phyloP scores from a whole-genome alignment of 92 coral and sea anemone genomes.

The Montipora capitata region DNA sequence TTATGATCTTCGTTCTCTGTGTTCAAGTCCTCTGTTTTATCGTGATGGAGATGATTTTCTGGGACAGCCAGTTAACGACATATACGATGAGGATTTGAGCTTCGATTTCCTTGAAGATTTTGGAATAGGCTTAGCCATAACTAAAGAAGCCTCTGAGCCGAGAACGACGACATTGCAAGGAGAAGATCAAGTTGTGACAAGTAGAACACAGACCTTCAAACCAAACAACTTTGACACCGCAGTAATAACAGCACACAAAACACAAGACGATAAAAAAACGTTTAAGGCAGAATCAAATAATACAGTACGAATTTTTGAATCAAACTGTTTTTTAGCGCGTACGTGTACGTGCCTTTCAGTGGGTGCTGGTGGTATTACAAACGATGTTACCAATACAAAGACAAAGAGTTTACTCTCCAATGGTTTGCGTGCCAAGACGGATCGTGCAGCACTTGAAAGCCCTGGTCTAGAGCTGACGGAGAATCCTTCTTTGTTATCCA shows the following conservation, averaged over 20 bases:
- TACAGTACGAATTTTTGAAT: not conserved
- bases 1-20: constrained; percentile 19
- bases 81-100: constrained; percentile 30
- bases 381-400: constrained; percentile 15
- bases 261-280: not conserved
- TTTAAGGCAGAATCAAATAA: not conserved
- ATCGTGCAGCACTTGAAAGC: not conserved
- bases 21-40: constrained; percentile 38
- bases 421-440: constrained; percentile 2
- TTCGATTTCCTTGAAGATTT: constrained; percentile 37
- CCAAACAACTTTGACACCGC: not conserved
- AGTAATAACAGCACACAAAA: too few species aligned
- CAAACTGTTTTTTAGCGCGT: not conserved
- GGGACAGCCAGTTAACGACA: constrained; percentile 29
- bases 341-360: not conserved
- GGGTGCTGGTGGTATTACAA: not conserved
- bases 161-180: not conserved
- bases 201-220: not conserved
- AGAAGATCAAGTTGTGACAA: not conserved
- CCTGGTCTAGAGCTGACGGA: not conserved
- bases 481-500: not conserved
- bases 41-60: constrained; percentile 45
- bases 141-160: not conserved
- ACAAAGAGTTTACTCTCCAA: not conserved
- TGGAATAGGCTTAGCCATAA: constrained; percentile 22